Conservation (phyloP, 2,888 invertebrate species). For the Dicranocentrus wangi region DNA sequence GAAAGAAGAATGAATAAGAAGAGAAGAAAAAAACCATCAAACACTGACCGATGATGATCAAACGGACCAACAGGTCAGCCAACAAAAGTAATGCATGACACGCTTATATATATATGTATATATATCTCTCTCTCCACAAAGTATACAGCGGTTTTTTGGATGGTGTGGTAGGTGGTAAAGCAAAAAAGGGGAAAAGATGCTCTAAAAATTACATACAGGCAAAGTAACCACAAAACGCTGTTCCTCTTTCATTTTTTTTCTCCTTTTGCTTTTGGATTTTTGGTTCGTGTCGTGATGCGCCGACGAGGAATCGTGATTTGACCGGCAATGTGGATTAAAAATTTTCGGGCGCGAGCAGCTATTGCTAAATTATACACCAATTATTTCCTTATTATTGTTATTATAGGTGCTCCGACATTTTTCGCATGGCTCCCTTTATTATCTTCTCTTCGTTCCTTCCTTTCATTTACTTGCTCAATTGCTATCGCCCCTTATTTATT, state of each 20-base stretch:
- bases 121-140: not conserved
- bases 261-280: constrained; percentile 36
- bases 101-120: constrained; percentile 39
- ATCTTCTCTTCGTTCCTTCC: constrained; percentile 52
- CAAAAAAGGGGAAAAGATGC: constrained; percentile 10
- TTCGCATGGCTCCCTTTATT: constrained; percentile 71
- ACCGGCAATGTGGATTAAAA: constrained; percentile 73
- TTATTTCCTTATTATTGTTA: constrained; percentile 73
- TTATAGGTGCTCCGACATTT: constrained; percentile 71
- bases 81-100: constrained; percentile 59
- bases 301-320: constrained; percentile 72
- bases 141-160: not conserved
- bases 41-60: constrained; percentile 39
- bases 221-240: constrained; percentile 26
- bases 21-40: constrained; percentile 42
- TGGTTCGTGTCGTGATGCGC: constrained; percentile 69
- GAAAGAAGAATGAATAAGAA: constrained; percentile 23
- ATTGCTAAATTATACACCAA: constrained; percentile 73
- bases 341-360: constrained; percentile 73
- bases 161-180: constrained; percentile 24
- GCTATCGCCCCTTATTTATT: constrained; percentile 55
- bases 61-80: constrained; percentile 50
- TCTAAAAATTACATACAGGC: constrained; percentile 25
- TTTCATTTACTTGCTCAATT: constrained; percentile 58
- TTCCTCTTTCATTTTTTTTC: constrained; percentile 47